A percentile compares a stretch with the other conserved stretches of the same genome.
These are phyloP conservation scores for Microtus montanus DNA, from an alignment of 2,113 vertebrate genomes.

Conservation along the genomic window DNA sequence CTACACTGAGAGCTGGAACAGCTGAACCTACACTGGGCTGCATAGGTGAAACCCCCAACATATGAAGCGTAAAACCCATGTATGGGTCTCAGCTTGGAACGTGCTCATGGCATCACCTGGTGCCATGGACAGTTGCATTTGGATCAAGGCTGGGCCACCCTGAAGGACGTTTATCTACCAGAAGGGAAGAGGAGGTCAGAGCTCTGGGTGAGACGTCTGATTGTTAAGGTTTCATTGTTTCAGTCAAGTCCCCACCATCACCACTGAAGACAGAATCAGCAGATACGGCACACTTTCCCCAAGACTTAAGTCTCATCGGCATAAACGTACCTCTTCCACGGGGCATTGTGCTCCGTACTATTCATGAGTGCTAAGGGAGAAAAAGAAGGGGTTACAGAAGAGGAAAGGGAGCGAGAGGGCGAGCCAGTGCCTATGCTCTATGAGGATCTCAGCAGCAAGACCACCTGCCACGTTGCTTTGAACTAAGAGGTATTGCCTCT, in stretches of 20 bases:
- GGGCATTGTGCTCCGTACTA: conserved; percentile 88
- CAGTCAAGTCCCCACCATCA: conserved; percentile 52
- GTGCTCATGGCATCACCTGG: not conserved
- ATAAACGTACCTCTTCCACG: conserved; percentile 88
- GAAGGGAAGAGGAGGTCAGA: conserved; percentile 25
- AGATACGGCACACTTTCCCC: not conserved
- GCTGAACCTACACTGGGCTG: not conserved
- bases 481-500: not conserved
- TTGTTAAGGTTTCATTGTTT: conserved; percentile 57
- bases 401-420: conserved; percentile 76
- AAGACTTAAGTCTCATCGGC: conserved; percentile 54
- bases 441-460: conserved; percentile 18
- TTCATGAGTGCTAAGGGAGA: conserved; percentile 88
- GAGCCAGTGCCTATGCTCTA: conserved; percentile 69
- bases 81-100: not conserved
- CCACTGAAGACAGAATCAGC: conserved; percentile 65
- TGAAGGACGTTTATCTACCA: conserved; percentile 45
- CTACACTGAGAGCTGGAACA: not conserved
- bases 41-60: not conserved
- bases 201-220: conserved; percentile 32
- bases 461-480: not conserved
- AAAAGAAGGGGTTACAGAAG: conserved; percentile 88
- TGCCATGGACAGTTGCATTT: not conserved
- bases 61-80: not conserved
- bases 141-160: not conserved